Base-by-base conservation (phyloP, 1,140 invertebrate genomes). In the Thaumetopoea pityocampa region DNA sequence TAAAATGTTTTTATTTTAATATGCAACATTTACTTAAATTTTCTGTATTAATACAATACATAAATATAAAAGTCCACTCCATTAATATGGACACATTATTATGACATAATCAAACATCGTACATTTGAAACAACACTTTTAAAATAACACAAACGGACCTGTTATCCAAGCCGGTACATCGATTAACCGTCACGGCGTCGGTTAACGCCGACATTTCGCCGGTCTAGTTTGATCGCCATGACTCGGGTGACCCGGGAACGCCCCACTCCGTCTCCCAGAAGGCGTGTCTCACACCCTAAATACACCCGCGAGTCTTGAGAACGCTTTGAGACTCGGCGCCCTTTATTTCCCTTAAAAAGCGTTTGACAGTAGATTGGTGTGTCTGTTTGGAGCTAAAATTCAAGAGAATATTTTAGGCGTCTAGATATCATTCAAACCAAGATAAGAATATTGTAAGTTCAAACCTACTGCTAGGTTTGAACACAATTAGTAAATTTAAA, bases 201-300 rank as follows among this genome's bases (percentile, higher is more conserved):
- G 51, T 51, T 61, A 44, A 44, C 47, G 63, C 56, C 57, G 60
- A 63, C 67, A 69, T 71, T 70, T 73, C 70, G 67, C 71, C 64
- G 17, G 58, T 41, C 60, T 45, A 53, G 51, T 55, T 29, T 72
- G 62, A 67, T 64, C 54, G 34, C 15, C 55, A 51, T 64, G 66
- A 69, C 70, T 63, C 53, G 58, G 52, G 51, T 54, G 54, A 66
- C 58, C 57, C 59, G 59, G 57, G 20, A 37, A 50, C 47, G 42
- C 47, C 57, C 55, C 48, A 45, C 64, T 51, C 57, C 65, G 45
- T 66, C 61, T 51, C 35, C 37, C 43, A 47, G 34, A 48, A 66
- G 60, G 64, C 60, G 66, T 50, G 45, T 46, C 54, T 57, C 58
- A 9, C 53, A 37, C 52, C 56, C 58, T 34, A n/a, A n/a, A n/a